phyloP scores from a whole-genome alignment of 2,888 invertebrate genomes.

The Ochropleura leucogaster region DNA sequence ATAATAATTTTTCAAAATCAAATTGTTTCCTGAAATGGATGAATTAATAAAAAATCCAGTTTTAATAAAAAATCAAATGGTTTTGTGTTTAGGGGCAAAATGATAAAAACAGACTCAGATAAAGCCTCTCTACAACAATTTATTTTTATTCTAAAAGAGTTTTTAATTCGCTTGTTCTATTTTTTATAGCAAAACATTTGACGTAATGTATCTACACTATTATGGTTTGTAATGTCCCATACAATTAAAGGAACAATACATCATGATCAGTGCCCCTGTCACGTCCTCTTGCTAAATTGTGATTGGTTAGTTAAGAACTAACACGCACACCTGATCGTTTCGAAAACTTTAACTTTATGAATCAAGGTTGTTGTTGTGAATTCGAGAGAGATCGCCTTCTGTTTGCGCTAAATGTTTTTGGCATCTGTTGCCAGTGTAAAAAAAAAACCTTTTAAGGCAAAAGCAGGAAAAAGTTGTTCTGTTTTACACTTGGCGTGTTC shows the following conservation, averaged over 20 bases:
- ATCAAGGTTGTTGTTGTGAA: conserved; percentile 68
- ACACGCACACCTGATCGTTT: conserved; percentile 72
- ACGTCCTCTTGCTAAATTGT: conserved; percentile 83
- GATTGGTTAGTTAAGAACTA: conserved; percentile 74
- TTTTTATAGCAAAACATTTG: conserved; percentile 39
- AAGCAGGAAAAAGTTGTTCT: conserved; percentile 2
- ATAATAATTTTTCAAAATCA: too few species aligned
- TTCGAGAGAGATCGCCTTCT: conserved; percentile 54
- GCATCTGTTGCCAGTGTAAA: conserved; percentile 20
- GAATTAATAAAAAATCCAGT: neutral
- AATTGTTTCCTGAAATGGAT: neutral
- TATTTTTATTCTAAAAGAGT: neutral
- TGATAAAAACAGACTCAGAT: neutral
- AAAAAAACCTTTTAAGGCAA: conserved; percentile 35
- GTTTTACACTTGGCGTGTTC: neutral
- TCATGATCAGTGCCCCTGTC: conserved; percentile 72
- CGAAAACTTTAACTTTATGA: conserved; percentile 68
- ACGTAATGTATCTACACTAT: conserved; percentile 38
- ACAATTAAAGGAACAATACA: conserved; percentile 77
- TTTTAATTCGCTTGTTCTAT: conserved; percentile 12
- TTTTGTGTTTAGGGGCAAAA: neutral
- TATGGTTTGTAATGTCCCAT: conserved; percentile 65
- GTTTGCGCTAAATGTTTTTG: conserved; percentile 30
- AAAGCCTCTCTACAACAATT: neutral
- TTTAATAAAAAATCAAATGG: neutral